Evolutionary conservation across 1,140 invertebrate genomes (phyloP).

Genomic region (Aleiodes sp.): DNA sequence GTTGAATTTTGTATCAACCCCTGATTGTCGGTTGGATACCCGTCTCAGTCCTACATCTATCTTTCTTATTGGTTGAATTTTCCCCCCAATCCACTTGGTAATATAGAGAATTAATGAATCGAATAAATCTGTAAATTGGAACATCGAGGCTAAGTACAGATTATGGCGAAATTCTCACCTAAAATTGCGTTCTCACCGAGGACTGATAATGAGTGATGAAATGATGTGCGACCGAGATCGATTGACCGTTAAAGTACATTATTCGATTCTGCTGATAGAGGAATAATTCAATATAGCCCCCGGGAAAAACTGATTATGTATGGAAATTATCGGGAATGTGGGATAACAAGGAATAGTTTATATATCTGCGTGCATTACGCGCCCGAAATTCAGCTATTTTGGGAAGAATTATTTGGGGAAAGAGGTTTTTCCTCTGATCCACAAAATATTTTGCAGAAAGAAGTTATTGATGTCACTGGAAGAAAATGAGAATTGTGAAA

Average conservation of each 20-base stretch:
- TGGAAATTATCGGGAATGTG: too few species aligned
- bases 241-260: background rate
- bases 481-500: too few species aligned
- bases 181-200: conserved; percentile 7
- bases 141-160: background rate
- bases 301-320: background rate
- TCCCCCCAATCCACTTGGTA: background rate
- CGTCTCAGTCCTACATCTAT: background rate
- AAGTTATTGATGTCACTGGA: too few species aligned
- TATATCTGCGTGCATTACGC: too few species aligned
- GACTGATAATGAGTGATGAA: background rate
- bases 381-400: too few species aligned
- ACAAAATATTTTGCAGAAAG: too few species aligned
- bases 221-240: conserved; percentile 1
- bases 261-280: background rate
- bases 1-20: conserved; percentile 37
- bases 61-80: too few species aligned
- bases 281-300: conserved; percentile 1
- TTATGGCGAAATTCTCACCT: background rate
- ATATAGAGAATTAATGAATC: conserved; percentile 14
- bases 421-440: too few species aligned
- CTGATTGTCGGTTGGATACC: conserved; percentile 20
- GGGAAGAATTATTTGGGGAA: too few species aligned
- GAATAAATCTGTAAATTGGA: background rate
- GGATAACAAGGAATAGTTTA: too few species aligned